Evolutionary conservation across 1,140 invertebrate genomes (phyloP), one percentile per base, ranked within the genome.

Genomic region (Drosophila orena): DNA sequence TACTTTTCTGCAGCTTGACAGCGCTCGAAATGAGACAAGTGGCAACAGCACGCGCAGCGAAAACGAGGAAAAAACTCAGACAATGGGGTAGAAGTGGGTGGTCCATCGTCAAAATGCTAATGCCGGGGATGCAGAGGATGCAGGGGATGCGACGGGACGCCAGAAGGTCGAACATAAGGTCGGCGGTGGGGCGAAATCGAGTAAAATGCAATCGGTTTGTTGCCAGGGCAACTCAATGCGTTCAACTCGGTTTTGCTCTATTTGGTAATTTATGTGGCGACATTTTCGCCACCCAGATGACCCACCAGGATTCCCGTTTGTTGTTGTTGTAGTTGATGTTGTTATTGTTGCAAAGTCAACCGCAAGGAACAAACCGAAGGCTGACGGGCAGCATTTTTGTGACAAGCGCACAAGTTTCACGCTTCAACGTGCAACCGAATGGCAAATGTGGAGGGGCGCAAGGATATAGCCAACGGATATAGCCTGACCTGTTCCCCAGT

Each of bases 371-470:
- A 49, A 46, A 79, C 77, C 75, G 50, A 70, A 77, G 79, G 77
- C 81, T 86, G 83, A 88, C 79, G 86, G 83, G 46, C 71, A 79
- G 70, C 79, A 83, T 88, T 86, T 88, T 79, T 79, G 83, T 88
- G 84, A 86, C 83, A 86, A 86, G 83, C 79, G 84, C 75, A 77
- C 75, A 86, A 86, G 84, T 86, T 88, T 83, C 83, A 86, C 83
- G 83, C 83, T 88, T 59, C 84, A 86, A 65, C 88, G 79, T 88
- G 79, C 75, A 79, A 47, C 66, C 53, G 70, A 75, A 52, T 72
- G 74, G 76, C 70, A 74, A 52, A 43, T 35, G 40, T 56, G 56
- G 10, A 40, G 38, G 27, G 56, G 20, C 38, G 7, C 34, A 15
- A 20, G 58, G 43, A 62, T 62, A 62, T 49, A 12, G 43, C n/a